Conservation (phyloP, 2,797 vertebrate species). For the Gymnothorax reevesii region DNA sequence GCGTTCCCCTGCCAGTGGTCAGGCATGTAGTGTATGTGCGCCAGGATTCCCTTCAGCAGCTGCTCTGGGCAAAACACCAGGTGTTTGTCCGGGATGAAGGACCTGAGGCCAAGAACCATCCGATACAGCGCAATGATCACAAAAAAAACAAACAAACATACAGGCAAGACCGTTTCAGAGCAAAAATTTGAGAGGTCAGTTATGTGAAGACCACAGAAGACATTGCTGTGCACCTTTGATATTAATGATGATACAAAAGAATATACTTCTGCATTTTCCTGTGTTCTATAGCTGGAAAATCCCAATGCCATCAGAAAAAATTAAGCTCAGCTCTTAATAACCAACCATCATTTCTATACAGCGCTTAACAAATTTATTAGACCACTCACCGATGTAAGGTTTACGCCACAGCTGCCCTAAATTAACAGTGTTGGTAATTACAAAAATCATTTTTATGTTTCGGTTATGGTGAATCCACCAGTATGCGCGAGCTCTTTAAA, state of each 20-base stretch:
- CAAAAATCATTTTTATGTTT: too few species aligned
- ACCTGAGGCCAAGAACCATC: slow-evolving; percentile 66
- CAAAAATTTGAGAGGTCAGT: not conserved
- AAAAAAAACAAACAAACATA: not conserved
- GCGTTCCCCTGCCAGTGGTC: slow-evolving; percentile 99
- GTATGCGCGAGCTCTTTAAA: too few species aligned
- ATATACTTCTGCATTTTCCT: not conserved
- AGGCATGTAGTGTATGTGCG: slow-evolving; percentile 98
- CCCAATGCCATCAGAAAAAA: not conserved
- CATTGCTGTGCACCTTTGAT: not conserved
- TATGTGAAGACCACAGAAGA: not conserved
- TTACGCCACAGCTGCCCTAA: too few species aligned
- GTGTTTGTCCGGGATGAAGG: slow-evolving; percentile 97
- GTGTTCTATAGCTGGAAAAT: not conserved
- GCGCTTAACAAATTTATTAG: too few species aligned
- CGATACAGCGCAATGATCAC: not conserved
- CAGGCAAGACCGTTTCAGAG: not conserved
- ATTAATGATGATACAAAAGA: not conserved
- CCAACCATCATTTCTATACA: not conserved
- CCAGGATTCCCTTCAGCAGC: slow-evolving; percentile 92
- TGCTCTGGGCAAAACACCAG: slow-evolving; percentile 97
- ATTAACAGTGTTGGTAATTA: too few species aligned
- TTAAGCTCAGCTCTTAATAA: not conserved
- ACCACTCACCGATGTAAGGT: too few species aligned
- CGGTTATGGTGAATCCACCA: too few species aligned